Conservation (phyloP, 2,797 vertebrate genomes). For the Pangasius larnaudii region DNA sequence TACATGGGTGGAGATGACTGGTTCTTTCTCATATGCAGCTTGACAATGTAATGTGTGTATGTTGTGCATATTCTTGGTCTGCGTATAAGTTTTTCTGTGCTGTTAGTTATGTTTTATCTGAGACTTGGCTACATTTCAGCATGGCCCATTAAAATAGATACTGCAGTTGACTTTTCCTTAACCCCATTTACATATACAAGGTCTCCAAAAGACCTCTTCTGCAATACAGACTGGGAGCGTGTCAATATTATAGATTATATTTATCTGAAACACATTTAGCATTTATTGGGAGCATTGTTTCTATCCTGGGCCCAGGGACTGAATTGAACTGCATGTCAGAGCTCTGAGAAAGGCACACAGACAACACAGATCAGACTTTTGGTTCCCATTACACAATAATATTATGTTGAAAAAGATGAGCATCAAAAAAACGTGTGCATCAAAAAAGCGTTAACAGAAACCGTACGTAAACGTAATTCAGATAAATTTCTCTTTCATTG, state of each 20-base stretch:
- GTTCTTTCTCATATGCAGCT: background rate
- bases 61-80: background rate
- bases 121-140: slow-evolving; percentile 45
- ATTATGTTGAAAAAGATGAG: background rate
- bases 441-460: background rate
- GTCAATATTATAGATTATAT: slow-evolving; percentile 26
- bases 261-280: slow-evolving; percentile 8
- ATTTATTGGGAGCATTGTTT: background rate
- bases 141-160: slow-evolving; percentile 40
- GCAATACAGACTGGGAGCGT: background rate
- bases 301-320: background rate
- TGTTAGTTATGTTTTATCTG: slow-evolving; percentile 17
- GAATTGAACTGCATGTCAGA: background rate
- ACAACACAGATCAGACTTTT: background rate
- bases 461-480: slow-evolving; percentile 3
- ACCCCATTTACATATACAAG: slow-evolving; percentile 8
- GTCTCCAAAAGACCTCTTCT: slow-evolving; percentile 9
- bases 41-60: background rate
- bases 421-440: background rate
- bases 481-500: background rate
- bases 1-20: background rate
- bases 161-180: slow-evolving; percentile 9
- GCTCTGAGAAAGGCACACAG: background rate
- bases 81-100: background rate
- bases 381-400: background rate